phyloP scores from a whole-genome alignment of 1,140 invertebrate species.

The Heliconius hermathena region DNA sequence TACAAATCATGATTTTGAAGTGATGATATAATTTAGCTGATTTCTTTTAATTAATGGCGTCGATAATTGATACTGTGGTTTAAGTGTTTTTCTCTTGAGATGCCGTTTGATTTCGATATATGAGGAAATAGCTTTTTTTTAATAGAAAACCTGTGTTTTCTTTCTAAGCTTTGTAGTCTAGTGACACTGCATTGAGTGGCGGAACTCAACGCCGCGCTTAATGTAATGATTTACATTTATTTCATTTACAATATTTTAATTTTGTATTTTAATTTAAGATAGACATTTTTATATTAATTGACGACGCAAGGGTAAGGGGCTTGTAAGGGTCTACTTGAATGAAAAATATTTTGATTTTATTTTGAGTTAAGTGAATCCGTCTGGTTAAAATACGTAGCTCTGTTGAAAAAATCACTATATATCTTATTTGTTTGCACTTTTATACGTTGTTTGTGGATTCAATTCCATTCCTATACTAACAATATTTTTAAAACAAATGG shows the following conservation, averaged over 20 bases:
- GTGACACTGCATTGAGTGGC: too few species aligned
- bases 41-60: slow-evolving; percentile 12
- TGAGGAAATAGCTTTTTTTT: background rate
- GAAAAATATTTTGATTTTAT: background rate
- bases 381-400: background rate
- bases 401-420: background rate
- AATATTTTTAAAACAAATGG: too few species aligned
- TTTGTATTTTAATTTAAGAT: background rate
- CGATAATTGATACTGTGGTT: background rate
- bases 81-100: background rate
- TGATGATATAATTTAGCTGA: slow-evolving; percentile 3
- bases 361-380: background rate
- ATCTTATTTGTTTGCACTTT: too few species aligned
- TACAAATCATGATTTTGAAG: background rate
- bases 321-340: background rate
- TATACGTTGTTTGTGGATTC: too few species aligned
- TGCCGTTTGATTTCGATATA: background rate
- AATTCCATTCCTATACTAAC: too few species aligned
- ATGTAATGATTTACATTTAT: too few species aligned
- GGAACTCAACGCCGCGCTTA: too few species aligned
- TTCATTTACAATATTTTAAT: background rate
- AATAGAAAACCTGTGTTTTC: too few species aligned
- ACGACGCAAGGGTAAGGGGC: background rate
- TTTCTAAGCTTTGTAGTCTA: too few species aligned
- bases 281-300: slow-evolving; percentile 2